These are phyloP conservation scores for Pentalonia nigronervosa DNA, from an alignment of 1,140 invertebrate genomes.

Conservation along the genomic window DNA sequence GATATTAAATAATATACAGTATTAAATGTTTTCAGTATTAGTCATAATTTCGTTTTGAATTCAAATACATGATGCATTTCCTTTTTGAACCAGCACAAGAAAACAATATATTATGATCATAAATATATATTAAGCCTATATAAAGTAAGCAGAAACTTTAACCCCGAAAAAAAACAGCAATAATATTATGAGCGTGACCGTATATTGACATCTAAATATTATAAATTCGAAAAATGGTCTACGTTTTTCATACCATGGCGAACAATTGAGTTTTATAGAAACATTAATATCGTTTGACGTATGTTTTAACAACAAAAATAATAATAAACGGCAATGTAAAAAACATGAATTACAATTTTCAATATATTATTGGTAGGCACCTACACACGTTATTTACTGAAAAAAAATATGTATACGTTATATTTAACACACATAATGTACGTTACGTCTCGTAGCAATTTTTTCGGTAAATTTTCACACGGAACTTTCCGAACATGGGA, in stretches of 20 bases:
- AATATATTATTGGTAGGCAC: not conserved
- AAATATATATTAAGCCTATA: not conserved
- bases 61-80: not conserved
- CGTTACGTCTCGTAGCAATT: not conserved
- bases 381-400: not conserved
- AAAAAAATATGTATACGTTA: too few species aligned
- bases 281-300: not conserved
- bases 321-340: not conserved
- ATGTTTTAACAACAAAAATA: not conserved
- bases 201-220: not conserved
- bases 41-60: too few species aligned
- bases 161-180: not conserved
- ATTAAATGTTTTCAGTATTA: too few species aligned
- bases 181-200: not conserved
- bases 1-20: too few species aligned
- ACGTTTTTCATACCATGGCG: not conserved
- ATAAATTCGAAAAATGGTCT: not conserved
- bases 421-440: not conserved
- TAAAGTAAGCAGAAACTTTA: not conserved
- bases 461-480: constrained; percentile 27
- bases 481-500: not conserved
- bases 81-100: not conserved
- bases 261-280: not conserved
- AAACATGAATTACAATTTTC: not conserved
- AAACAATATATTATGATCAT: not conserved